Percentiles rank a stretch among this genome's conserved stretches.
Conservation (phyloP, 2,797 vertebrate species). For the Sebastes diaconus region DNA sequence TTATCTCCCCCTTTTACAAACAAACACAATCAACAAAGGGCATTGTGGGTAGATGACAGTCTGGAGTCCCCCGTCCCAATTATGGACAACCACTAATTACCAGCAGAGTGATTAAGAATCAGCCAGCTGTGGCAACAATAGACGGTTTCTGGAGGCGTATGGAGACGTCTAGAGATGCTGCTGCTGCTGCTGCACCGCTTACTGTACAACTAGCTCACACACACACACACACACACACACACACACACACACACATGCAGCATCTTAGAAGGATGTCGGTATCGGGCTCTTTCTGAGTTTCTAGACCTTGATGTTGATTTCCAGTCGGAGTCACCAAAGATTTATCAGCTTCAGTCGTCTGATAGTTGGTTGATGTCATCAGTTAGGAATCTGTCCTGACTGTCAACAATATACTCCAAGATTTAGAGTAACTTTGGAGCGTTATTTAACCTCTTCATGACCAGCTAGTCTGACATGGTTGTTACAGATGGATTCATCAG, state of each 20-base stretch:
- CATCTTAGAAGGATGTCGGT: constrained; percentile 14
- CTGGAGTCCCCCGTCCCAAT: constrained; percentile 23
- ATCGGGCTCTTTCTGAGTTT: not conserved
- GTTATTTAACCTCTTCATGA: too few species aligned
- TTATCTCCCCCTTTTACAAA: constrained; percentile 8
- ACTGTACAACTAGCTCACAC: not conserved
- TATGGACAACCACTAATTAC: constrained; percentile 58
- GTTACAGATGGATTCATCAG: too few species aligned
- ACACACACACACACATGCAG: not conserved
- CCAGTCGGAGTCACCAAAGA: too few species aligned
- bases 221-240: not conserved
- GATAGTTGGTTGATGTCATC: too few species aligned
- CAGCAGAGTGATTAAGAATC: constrained; percentile 57
- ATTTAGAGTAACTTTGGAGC: too few species aligned
- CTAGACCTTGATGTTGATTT: too few species aligned
- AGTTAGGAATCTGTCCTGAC: too few species aligned
- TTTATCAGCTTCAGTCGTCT: too few species aligned
- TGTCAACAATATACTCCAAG: too few species aligned
- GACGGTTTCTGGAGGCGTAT: not conserved
- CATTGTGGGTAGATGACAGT: constrained; percentile 41
- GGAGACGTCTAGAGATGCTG: not conserved
- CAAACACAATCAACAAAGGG: constrained; percentile 44
- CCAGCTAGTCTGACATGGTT: too few species aligned
- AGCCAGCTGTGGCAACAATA: constrained; percentile 50
- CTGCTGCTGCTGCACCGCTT: not conserved